phyloP scores from a whole-genome alignment of 2,888 invertebrate species.

The Branchellion lobata region DNA sequence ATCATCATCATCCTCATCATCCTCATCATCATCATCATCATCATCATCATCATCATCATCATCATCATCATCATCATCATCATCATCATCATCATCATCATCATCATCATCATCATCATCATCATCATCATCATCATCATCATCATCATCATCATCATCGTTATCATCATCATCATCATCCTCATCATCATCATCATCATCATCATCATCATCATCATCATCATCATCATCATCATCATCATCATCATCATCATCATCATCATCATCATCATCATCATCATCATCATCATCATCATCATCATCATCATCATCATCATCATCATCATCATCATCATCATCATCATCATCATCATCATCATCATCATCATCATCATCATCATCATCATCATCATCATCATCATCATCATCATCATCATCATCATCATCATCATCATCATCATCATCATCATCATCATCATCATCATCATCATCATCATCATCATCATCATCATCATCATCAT shows the following conservation, averaged over 20 bases:
- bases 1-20: slow-evolving; percentile 25
- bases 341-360: slow-evolving; percentile 41
- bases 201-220: slow-evolving; percentile 30
- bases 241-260: slow-evolving; percentile 18
- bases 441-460: slow-evolving; percentile 12
- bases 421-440: not conserved
- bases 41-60: slow-evolving; percentile 41
- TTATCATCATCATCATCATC: slow-evolving; percentile 10
- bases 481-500: slow-evolving; percentile 5
- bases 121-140: slow-evolving; percentile 40
- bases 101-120: slow-evolving; percentile 37
- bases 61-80: slow-evolving; percentile 41
- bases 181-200: not conserved
- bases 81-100: slow-evolving; percentile 34
- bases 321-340: slow-evolving; percentile 39
- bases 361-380: slow-evolving; percentile 35
- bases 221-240: slow-evolving; percentile 34
- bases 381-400: slow-evolving; percentile 35
- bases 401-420: slow-evolving; percentile 5
- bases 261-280: not conserved
- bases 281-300: slow-evolving; percentile 40
- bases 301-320: slow-evolving; percentile 42
- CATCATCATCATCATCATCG: slow-evolving; percentile 37
- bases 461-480: not conserved
- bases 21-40: slow-evolving; percentile 36